Conservation (phyloP, 2,797 vertebrate genomes). For the Holocentrus rufus region DNA sequence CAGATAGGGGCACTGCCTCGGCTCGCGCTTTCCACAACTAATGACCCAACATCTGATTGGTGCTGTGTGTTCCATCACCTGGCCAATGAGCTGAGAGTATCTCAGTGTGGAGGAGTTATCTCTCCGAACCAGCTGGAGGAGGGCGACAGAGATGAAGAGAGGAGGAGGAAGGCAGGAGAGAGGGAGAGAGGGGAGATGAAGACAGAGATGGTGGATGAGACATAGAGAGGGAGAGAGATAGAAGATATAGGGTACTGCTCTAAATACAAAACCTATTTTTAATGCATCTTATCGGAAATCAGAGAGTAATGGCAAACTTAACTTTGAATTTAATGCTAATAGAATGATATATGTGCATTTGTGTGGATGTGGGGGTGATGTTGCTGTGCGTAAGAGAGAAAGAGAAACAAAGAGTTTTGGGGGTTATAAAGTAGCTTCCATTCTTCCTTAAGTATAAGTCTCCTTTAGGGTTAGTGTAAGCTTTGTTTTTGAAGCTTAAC, state of each 20-base stretch:
- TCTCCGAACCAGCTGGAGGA: slow-evolving; percentile 77
- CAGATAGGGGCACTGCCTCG: slow-evolving; percentile 63
- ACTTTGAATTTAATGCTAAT: slow-evolving; percentile 27
- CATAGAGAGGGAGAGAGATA: slow-evolving; percentile 40
- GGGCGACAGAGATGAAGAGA: slow-evolving; percentile 76
- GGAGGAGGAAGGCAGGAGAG: slow-evolving; percentile 49
- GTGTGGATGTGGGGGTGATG: slow-evolving; percentile 2
- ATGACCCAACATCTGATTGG: slow-evolving; percentile 71
- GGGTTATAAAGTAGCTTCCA: not conserved
- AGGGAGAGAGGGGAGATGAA: slow-evolving; percentile 57
- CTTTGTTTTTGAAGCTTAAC: slow-evolving; percentile 47
- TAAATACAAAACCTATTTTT: slow-evolving; percentile 52
- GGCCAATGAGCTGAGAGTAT: slow-evolving; percentile 66
- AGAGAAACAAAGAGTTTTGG: not conserved
- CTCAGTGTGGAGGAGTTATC: slow-evolving; percentile 77
- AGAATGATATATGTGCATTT: not conserved
- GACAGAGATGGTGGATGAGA: slow-evolving; percentile 51
- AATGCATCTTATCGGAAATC: slow-evolving; percentile 57
- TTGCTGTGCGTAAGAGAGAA: slow-evolving; percentile 17
- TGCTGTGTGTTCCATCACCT: slow-evolving; percentile 53
- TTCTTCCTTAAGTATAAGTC: slow-evolving; percentile 31
- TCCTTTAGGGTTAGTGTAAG: slow-evolving; percentile 37
- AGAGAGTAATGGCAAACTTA: slow-evolving; percentile 28
- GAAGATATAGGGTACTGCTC: slow-evolving; percentile 45
- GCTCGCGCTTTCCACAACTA: slow-evolving; percentile 57